Percentiles rank a stretch among this genome's conserved stretches.
These are phyloP conservation scores for Scytalopus superciliaris DNA, from an alignment of 2,113 vertebrate species.

Conservation along the genomic window DNA sequence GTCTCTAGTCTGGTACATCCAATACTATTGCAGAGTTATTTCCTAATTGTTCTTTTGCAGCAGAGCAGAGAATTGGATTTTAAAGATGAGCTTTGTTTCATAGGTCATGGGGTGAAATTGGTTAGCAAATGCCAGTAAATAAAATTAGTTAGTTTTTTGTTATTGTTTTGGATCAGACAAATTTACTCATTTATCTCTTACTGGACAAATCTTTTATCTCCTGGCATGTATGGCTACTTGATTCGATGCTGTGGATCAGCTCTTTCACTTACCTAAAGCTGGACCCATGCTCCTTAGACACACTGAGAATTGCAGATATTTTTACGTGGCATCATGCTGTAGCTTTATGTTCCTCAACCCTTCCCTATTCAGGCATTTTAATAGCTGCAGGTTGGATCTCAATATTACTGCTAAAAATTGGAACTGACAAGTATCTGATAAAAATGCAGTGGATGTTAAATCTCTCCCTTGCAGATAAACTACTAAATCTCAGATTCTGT, in stretches of 20 bases:
- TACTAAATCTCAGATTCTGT: background rate
- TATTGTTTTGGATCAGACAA: background rate
- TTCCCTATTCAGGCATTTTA: background rate
- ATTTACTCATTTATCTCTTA: background rate
- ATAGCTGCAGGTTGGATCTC: background rate
- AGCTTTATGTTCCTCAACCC: background rate
- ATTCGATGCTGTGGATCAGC: background rate
- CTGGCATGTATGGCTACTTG: background rate
- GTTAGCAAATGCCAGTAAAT: background rate
- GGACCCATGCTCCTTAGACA: background rate
- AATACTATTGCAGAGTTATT: background rate
- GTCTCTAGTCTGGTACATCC: background rate
- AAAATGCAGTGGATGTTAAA: background rate
- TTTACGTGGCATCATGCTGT: background rate
- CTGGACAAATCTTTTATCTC: background rate
- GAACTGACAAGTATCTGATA: background rate
- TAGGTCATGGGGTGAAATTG: background rate
- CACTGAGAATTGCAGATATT: background rate
- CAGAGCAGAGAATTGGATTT: background rate
- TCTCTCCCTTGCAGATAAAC: background rate
- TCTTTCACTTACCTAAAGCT: background rate
- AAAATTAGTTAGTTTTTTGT: background rate
- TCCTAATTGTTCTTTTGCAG: constrained; percentile 35
- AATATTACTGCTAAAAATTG: background rate
- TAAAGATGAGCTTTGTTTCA: background rate